These are phyloP conservation scores for Synanthedon tipuliformis DNA, from an alignment of 2,888 invertebrate species.

Conservation along the genomic window DNA sequence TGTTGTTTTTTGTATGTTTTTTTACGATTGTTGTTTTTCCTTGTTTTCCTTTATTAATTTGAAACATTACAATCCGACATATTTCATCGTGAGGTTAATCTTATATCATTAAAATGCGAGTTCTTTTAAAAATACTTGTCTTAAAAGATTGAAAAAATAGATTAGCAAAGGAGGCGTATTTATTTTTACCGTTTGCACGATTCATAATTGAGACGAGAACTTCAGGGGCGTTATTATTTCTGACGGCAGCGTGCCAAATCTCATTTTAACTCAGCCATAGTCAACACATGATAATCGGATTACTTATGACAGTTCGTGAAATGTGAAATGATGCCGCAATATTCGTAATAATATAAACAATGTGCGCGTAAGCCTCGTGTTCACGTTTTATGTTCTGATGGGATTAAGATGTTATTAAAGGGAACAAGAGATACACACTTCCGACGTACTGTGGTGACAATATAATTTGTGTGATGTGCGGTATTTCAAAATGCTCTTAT, in stretches of 20 bases:
- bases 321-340: slow-evolving; percentile 4
- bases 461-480: background rate
- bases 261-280: slow-evolving; percentile 4
- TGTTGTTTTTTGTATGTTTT: too few relatives aligned
- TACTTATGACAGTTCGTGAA: slow-evolving; percentile 2
- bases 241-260: slow-evolving; percentile 1
- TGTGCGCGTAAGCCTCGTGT: slow-evolving; percentile 5
- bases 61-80: too few relatives aligned
- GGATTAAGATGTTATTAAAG: slow-evolving; percentile 4
- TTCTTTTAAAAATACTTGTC: too few relatives aligned
- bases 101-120: too few relatives aligned
- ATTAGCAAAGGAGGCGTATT: background rate
- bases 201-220: slow-evolving; percentile 14
- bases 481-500: slow-evolving; percentile 2
- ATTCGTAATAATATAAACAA: slow-evolving; percentile 2
- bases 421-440: slow-evolving; percentile 2
- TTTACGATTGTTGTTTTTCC: too few relatives aligned
- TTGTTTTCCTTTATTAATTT: too few relatives aligned
- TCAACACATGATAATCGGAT: slow-evolving; percentile 5
- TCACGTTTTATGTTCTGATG: slow-evolving; percentile 1
- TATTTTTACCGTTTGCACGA: slow-evolving; percentile 6
- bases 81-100: too few relatives aligned
- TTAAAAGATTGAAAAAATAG: too few relatives aligned
- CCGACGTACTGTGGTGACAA: slow-evolving; percentile 1
- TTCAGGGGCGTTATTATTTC: slow-evolving; percentile 6